Base-by-base conservation (phyloP, 1,140 invertebrate genomes). In the Diorhabda carinulata region DNA sequence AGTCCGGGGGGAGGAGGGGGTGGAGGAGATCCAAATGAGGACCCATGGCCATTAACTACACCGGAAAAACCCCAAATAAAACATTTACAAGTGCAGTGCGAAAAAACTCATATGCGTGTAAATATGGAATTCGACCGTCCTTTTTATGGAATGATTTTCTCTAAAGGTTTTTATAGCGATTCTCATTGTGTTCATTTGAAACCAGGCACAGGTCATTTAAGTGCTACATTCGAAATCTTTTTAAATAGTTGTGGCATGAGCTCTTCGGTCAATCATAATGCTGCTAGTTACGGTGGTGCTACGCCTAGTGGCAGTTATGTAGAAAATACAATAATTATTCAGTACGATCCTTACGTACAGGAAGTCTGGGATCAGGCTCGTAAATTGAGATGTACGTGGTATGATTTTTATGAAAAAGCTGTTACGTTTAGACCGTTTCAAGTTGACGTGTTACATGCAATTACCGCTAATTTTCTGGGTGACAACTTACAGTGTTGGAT, bases 401-500 rank as follows among this genome's bases (percentile, higher is more conserved):
- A 96, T 80, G 94, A 96, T 78, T 96, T 93, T 82, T 97, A 97
- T 78, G 94, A 97, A 81, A 97, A 97, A 81, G 91, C 93, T 0
- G 94, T 97, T 42, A 95, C 94, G 6, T 96, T 97, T 84, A 85
- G 93, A 75, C 94, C 94, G 41, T 97, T 96, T 88, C 92, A 93
- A 84, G 94, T 97, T 25, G 94, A 97, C 79, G 96, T 95, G 92
- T 78, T 97, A 70, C 92, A 97, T 78, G 94, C 94, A 0, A 94
- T 96, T 41, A 95, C 94, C 0, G 94, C 94, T 10, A 96, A 97
- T 84, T 97, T 97, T 86, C 86, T 96, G 70, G 95, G 95, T 9
- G 95, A 97, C 82, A 97, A 97, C 82, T 84, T 97, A 64, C 94
- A 96, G 80, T 97, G 94, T 81, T 97, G 94, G 94, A 96, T 96